A percentile compares a stretch with the other conserved stretches of the same genome.
Conservation (phyloP, 2,113 vertebrate species). For the Cettia cetti region DNA sequence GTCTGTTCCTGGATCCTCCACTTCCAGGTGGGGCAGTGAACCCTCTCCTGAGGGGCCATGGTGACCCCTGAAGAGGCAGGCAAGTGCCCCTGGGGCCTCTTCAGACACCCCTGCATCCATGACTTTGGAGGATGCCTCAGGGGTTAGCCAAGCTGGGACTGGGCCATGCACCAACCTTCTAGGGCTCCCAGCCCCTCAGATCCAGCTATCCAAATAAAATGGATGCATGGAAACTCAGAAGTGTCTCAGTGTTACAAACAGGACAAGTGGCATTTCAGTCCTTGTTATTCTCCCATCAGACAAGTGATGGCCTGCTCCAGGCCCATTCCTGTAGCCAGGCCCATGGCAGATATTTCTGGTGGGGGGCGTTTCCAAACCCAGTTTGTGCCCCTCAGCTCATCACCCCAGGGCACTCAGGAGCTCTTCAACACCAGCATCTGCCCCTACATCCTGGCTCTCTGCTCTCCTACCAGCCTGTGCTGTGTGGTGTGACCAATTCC, state of each 20-base stretch:
- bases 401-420: no score
- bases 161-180: not conserved
- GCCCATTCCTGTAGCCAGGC: not conserved
- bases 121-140: not conserved
- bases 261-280: accelerated
- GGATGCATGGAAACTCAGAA: not conserved
- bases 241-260: not conserved
- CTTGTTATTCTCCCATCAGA: not conserved
- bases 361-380: accelerated
- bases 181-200: not conserved
- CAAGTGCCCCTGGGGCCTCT: no score
- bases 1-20: not conserved
- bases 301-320: not conserved
- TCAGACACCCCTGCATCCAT: accelerated
- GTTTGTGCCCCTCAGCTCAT: accelerated
- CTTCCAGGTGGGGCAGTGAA: accelerated
- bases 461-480: not conserved
- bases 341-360: not conserved
- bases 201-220: not conserved
- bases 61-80: not conserved
- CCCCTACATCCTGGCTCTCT: accelerated
- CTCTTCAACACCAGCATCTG: accelerated
- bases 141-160: not conserved
- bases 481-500: accelerated
- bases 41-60: accelerated